Evolutionary conservation across 1,140 invertebrate genomes (phyloP).

Genomic region (Lethocerus indicus): DNA sequence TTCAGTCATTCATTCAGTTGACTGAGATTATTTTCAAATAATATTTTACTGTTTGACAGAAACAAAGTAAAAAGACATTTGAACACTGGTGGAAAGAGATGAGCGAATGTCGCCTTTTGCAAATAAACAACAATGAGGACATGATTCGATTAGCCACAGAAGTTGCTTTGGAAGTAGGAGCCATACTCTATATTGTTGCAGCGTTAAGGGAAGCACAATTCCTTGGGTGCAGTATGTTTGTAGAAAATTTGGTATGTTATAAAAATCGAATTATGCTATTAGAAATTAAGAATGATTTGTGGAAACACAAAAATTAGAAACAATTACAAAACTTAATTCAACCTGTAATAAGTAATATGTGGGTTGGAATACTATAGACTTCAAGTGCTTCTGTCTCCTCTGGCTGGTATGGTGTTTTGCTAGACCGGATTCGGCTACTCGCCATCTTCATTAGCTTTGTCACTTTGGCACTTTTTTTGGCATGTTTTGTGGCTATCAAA

Average conservation of each 20-base stretch:
- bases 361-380: background rate
- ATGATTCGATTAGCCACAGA: constrained; percentile 51
- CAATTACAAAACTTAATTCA: background rate
- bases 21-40: too few species aligned
- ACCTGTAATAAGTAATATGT: background rate
- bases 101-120: constrained; percentile 50
- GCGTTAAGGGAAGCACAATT: constrained; percentile 67
- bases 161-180: constrained; percentile 50
- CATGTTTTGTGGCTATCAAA: too few species aligned
- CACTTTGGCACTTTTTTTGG: too few species aligned
- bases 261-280: background rate
- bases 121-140: constrained; percentile 32
- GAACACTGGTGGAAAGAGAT: constrained; percentile 47
- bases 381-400: too few species aligned
- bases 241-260: constrained; percentile 77
- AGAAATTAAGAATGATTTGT: background rate
- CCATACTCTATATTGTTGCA: constrained; percentile 61
- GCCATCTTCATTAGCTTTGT: too few species aligned
- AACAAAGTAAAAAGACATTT: too few species aligned
- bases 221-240: constrained; percentile 73
- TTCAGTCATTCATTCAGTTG: too few species aligned
- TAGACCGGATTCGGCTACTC: too few species aligned
- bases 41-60: too few species aligned
- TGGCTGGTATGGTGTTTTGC: too few species aligned
- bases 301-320: background rate